phyloP scores from a whole-genome alignment of 1,140 invertebrate species.

The Coptotermes formosanus region DNA sequence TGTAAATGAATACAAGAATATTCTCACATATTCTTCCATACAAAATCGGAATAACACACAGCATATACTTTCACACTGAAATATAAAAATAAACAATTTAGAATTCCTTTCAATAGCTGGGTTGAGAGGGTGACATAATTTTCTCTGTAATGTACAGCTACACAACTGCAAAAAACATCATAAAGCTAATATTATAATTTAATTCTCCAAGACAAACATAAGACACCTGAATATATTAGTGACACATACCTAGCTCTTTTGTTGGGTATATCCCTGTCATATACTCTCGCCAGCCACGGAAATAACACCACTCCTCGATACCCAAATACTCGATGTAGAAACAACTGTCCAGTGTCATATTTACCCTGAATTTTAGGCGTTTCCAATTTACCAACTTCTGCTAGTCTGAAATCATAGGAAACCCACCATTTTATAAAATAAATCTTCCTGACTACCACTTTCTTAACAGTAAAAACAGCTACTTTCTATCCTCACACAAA shows the following conservation, averaged over 20 bases:
- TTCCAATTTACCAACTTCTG: constrained; percentile 79
- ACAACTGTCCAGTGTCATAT: constrained; percentile 93
- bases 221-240: neutral
- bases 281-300: constrained; percentile 92
- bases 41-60: too few species aligned
- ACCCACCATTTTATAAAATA: too few species aligned
- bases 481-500: too few species aligned
- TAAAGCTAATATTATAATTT: too few species aligned
- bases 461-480: too few species aligned
- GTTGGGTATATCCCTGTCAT: constrained; percentile 81
- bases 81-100: too few species aligned
- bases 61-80: too few species aligned
- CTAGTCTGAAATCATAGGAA: constrained; percentile 55
- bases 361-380: constrained; percentile 81
- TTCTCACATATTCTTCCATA: too few species aligned
- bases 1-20: too few species aligned
- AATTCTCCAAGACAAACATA: neutral
- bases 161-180: neutral
- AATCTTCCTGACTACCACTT: too few species aligned
- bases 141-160: neutral
- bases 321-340: constrained; percentile 92
- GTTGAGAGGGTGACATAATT: neutral
- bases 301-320: constrained; percentile 94
- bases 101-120: too few species aligned
- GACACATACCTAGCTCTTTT: constrained; percentile 50